These are phyloP conservation scores for Thryonomys swinderianus DNA, from an alignment of 2,113 vertebrate species.

Conservation along the genomic window DNA sequence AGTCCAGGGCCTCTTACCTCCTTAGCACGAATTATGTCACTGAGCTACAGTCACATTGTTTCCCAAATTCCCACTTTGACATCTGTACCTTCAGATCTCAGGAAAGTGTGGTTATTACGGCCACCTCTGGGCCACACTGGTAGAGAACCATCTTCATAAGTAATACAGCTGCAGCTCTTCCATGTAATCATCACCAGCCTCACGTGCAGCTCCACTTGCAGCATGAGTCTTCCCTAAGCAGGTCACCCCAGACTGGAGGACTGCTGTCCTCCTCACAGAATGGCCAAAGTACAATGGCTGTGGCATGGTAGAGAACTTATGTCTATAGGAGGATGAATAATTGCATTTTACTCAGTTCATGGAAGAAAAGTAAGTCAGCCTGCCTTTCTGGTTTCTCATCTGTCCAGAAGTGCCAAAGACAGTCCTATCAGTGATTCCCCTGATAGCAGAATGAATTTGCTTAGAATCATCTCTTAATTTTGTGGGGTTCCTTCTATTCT, in stretches of 20 bases:
- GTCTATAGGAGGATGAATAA: neutral
- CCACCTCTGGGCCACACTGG: neutral
- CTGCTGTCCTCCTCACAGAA: neutral
- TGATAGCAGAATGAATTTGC: neutral
- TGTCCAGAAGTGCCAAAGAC: neutral
- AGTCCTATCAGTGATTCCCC: neutral
- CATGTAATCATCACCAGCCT: neutral
- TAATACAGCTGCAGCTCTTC: neutral
- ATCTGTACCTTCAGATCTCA: neutral
- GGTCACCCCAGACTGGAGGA: neutral
- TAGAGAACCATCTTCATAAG: neutral
- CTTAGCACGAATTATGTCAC: neutral
- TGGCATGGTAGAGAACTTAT: neutral
- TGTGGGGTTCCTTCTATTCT: neutral
- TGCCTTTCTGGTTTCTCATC: neutral
- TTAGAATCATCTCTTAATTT: constrained; percentile 46
- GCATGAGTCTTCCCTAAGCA: neutral
- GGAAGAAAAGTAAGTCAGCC: neutral
- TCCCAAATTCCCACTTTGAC: neutral
- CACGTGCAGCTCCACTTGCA: neutral
- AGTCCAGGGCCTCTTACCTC: neutral
- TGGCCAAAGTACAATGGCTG: neutral
- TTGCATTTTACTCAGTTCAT: neutral
- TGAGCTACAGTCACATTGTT: neutral
- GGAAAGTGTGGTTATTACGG: neutral